Percentiles rank a stretch among this genome's conserved stretches.
Evolutionary conservation across 2,113 vertebrate genomes (phyloP).

Genomic region (Turnix velox): DNA sequence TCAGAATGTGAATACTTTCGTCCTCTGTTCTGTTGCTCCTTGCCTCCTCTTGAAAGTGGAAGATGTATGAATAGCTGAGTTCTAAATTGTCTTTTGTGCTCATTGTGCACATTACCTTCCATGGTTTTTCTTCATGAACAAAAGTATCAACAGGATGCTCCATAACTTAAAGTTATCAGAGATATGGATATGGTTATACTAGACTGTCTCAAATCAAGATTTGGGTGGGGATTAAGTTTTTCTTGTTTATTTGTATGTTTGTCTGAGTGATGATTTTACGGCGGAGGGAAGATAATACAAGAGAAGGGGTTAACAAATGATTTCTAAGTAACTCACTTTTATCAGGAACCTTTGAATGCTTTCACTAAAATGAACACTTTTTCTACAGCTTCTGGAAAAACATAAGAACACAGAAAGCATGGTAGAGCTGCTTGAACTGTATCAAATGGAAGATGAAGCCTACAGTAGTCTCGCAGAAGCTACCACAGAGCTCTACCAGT

Average conservation of each 20-base stretch:
- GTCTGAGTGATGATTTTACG: background rate
- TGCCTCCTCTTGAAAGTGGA: background rate
- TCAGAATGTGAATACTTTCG: background rate
- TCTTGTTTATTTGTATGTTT: background rate
- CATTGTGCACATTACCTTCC: background rate
- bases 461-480: conserved; percentile 89
- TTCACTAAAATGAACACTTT: background rate
- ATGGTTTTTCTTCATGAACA: background rate
- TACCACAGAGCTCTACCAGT: conserved; percentile 94
- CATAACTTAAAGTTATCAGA: background rate
- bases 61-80: background rate
- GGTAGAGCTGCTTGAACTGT: conserved; percentile 92
- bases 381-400: conserved; percentile 86
- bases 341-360: background rate
- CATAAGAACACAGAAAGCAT: conserved; percentile 92
- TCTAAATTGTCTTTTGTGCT: background rate
- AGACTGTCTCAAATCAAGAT: background rate
- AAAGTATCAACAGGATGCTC: background rate
- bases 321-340: background rate
- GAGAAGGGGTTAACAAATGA: background rate
- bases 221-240: background rate
- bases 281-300: background rate
- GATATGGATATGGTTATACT: rapidly evolving
- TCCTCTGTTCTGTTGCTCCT: background rate
- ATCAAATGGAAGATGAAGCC: conserved; percentile 91